Evolutionary conservation across 2,797 vertebrate species (phyloP).

Genomic region (Ceyx erithaca): DNA sequence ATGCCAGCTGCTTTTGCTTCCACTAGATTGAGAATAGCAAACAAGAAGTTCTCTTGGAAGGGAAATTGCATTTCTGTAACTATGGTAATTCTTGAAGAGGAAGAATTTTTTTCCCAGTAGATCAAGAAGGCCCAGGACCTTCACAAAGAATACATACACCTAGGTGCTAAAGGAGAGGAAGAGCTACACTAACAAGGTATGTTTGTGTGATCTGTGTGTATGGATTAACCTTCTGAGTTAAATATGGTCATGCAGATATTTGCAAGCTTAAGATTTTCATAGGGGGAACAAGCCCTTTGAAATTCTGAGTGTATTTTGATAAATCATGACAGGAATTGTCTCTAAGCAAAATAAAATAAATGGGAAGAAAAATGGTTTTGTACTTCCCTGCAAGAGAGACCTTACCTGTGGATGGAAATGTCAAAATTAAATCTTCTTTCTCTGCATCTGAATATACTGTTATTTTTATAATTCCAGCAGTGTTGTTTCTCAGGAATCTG

Average conservation of each 20-base stretch:
- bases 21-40: not conserved
- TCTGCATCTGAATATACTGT: not conserved
- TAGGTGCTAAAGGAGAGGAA: conserved; percentile 30
- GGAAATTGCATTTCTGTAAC: conserved; percentile 16
- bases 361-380: not conserved
- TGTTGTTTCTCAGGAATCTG: not conserved
- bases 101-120: not conserved
- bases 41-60: not conserved
- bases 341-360: not conserved
- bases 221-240: not conserved
- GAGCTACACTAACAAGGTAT: conserved; percentile 37
- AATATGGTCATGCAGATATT: not conserved
- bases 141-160: not conserved
- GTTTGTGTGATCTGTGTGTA: not conserved
- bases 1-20: not conserved
- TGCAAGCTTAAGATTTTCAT: not conserved
- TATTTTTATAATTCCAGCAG: not conserved
- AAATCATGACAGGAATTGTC: not conserved
- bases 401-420: not conserved
- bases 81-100: conserved; percentile 10
- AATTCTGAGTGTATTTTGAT: not conserved
- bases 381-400: not conserved
- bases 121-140: conserved; percentile 11
- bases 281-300: not conserved
- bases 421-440: not conserved